Conservation (phyloP, 2,113 vertebrate species). For the Opisthocomus hoazin region DNA sequence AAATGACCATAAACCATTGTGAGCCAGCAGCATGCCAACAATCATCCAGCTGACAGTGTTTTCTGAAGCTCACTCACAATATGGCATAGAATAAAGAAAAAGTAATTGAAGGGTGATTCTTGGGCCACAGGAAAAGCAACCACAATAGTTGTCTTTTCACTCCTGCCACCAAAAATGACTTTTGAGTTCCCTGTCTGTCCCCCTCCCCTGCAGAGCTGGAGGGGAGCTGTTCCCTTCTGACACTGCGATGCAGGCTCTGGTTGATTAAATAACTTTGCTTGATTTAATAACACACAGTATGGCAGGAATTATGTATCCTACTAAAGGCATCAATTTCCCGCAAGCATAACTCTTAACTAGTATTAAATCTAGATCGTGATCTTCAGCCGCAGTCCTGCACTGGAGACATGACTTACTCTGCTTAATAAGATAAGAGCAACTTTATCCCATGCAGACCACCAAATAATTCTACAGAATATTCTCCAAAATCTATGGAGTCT, state of each 20-base stretch:
- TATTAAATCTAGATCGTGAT: neutral
- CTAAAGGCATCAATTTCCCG: neutral
- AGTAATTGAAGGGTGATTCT: neutral
- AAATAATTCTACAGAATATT: neutral
- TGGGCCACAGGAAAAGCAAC: neutral
- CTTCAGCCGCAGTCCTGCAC: neutral
- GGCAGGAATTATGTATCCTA: neutral
- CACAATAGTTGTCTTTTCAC: neutral
- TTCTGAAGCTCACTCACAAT: neutral
- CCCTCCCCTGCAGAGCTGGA: neutral
- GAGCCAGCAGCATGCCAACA: neutral
- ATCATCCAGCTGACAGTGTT: neutral
- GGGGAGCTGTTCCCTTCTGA: neutral
- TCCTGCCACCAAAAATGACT: neutral
- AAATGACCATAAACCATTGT: neutral
- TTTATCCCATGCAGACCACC: neutral
- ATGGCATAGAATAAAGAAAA: neutral
- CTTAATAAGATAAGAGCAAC: neutral
- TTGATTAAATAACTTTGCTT: neutral
- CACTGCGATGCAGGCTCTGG: rapidly evolving
- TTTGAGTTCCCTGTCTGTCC: neutral
- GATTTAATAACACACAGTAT: neutral
- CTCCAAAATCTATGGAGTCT: neutral
- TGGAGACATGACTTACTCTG: neutral
- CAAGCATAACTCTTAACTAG: neutral